A percentile compares a stretch with the other conserved stretches of the same genome.
These are phyloP conservation scores for Tetrao urogallus DNA, from an alignment of 2,113 vertebrate species.

Conservation along the genomic window DNA sequence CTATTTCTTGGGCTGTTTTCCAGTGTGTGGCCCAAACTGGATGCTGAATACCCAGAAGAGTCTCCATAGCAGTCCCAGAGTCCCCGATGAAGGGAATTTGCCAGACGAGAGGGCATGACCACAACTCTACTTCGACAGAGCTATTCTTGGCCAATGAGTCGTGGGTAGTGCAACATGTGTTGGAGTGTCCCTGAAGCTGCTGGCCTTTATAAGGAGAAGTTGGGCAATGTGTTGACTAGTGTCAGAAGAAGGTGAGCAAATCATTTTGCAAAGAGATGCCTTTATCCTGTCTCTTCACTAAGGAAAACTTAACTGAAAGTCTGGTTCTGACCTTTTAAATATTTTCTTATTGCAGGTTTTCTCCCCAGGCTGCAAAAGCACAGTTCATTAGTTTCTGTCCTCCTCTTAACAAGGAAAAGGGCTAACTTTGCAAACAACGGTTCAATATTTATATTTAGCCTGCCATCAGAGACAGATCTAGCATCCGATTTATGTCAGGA, in stretches of 20 bases:
- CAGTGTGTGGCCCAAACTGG: slow-evolving; percentile 7
- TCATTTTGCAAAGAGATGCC: background rate
- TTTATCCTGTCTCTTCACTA: background rate
- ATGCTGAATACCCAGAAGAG: background rate
- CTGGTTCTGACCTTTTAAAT: slow-evolving; percentile 15
- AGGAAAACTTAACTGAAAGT: background rate
- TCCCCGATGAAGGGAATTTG: background rate
- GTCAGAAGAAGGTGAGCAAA: background rate
- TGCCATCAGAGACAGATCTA: background rate
- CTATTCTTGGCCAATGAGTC: slow-evolving; percentile 16
- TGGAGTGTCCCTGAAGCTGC: slow-evolving; percentile 10
- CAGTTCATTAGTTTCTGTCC: slow-evolving; percentile 19
- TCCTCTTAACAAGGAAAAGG: background rate
- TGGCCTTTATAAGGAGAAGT: slow-evolving; percentile 4
- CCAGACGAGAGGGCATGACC: background rate
- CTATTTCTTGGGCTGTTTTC: background rate
- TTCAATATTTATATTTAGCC: background rate
- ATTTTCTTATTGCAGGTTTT: slow-evolving; percentile 27
- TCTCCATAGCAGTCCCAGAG: background rate
- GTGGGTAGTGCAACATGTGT: background rate
- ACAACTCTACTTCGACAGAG: background rate
- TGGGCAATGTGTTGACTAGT: background rate
- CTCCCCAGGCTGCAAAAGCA: background rate
- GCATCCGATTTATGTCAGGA: background rate
- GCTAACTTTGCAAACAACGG: slow-evolving; percentile 22